phyloP scores from a whole-genome alignment of 1,140 invertebrate genomes.

The Diabrotica virgifera region DNA sequence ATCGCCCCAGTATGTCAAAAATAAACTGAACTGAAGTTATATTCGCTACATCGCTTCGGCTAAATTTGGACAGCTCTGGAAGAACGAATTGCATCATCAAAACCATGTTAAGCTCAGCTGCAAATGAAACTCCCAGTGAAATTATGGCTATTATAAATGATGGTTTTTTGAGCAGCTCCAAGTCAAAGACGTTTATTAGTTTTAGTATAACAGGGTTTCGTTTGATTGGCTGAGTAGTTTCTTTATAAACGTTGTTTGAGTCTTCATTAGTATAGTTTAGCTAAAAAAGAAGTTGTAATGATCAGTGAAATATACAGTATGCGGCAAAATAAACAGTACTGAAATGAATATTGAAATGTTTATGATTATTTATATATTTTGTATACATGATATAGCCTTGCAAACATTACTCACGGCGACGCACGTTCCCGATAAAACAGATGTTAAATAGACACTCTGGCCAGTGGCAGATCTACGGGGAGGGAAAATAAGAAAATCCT shows the following conservation, averaged over 20 bases:
- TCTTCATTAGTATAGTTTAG: background rate
- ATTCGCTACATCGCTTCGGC: constrained; percentile 40
- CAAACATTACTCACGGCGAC: too few relatives aligned
- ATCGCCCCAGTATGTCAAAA: constrained; percentile 45
- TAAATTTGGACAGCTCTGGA: constrained; percentile 41
- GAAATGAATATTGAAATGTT: too few relatives aligned
- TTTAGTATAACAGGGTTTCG: constrained; percentile 27
- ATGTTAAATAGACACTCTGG: too few relatives aligned
- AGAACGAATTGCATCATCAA: constrained; percentile 47
- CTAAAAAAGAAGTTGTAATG: background rate
- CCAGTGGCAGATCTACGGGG: too few relatives aligned
- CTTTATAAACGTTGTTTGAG: constrained; percentile 19
- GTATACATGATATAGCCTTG: too few relatives aligned
- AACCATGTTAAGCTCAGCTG: constrained; percentile 49
- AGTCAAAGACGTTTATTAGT: constrained; percentile 46
- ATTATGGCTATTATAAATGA: constrained; percentile 49
- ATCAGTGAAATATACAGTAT: background rate
- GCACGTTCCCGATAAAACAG: too few relatives aligned
- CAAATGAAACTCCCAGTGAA: constrained; percentile 49
- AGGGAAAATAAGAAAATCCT: too few relatives aligned
- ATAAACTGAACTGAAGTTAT: constrained; percentile 45
- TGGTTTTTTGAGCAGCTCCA: constrained; percentile 48
- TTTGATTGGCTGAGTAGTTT: constrained; percentile 31
- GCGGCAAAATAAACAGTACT: too few relatives aligned
- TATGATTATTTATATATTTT: too few relatives aligned